phyloP scores from a whole-genome alignment of 2,888 invertebrate genomes.

The Xestoiulus laeticollis region DNA sequence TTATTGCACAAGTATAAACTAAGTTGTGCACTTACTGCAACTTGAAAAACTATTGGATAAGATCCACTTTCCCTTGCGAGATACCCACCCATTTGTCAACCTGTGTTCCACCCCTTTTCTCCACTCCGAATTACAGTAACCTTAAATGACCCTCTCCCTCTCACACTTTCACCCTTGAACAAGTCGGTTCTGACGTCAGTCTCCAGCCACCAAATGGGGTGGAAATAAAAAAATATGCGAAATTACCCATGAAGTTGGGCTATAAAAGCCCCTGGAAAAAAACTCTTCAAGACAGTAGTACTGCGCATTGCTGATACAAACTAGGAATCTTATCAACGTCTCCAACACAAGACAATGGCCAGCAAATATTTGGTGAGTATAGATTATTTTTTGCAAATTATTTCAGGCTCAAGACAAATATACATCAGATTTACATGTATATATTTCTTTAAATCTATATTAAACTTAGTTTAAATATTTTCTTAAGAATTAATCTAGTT shows the following conservation, averaged over 20 bases:
- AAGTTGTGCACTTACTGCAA: neutral
- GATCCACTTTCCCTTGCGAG: neutral
- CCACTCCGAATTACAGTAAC: neutral
- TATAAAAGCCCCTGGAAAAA: slow-evolving; percentile 23
- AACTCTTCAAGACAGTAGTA: neutral
- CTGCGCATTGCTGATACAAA: neutral
- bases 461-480: too few relatives aligned
- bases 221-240: neutral
- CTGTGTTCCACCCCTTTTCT: neutral
- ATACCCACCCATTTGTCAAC: neutral
- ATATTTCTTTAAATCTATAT: too few relatives aligned
- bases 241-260: neutral
- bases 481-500: too few relatives aligned
- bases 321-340: neutral
- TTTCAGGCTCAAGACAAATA: too few relatives aligned
- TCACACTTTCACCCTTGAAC: slow-evolving; percentile 37
- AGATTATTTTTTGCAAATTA: neutral
- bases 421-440: too few relatives aligned
- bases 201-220: neutral
- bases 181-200: neutral
- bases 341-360: neutral
- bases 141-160: slow-evolving; percentile 29
- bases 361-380: neutral
- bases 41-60: neutral
- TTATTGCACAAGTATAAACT: neutral